Percentiles rank a stretch among this genome's conserved stretches.
Evolutionary conservation across 1,140 invertebrate genomes (phyloP).

Genomic region (Diorhabda elongata): DNA sequence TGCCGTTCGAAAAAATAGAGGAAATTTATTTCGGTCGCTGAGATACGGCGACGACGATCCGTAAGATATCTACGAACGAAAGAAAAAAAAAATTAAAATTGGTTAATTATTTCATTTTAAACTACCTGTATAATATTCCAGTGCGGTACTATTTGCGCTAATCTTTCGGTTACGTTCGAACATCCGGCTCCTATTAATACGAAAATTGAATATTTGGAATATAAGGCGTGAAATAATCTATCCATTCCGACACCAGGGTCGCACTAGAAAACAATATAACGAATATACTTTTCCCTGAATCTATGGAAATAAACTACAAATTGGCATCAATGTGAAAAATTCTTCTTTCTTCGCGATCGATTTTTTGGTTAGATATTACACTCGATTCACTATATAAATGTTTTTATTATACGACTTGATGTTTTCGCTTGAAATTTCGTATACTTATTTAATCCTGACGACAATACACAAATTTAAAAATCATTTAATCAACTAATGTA

Average conservation of each 20-base stretch:
- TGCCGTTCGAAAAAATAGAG: slow-evolving; percentile 82
- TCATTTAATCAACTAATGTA: too few relatives aligned
- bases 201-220: slow-evolving; percentile 63
- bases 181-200: slow-evolving; percentile 83
- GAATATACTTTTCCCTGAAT: too few relatives aligned
- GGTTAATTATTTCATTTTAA: neutral
- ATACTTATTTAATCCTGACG: too few relatives aligned
- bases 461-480: too few relatives aligned
- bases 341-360: too few relatives aligned
- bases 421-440: too few relatives aligned
- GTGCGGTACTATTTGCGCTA: slow-evolving; percentile 85
- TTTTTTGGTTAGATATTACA: too few relatives aligned
- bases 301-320: too few relatives aligned
- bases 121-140: slow-evolving; percentile 86
- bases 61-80: slow-evolving; percentile 67
- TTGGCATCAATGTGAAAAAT: too few relatives aligned
- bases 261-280: slow-evolving; percentile 61
- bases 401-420: too few relatives aligned
- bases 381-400: too few relatives aligned
- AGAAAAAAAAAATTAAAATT: neutral
- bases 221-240: slow-evolving; percentile 87
- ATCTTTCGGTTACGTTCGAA: slow-evolving; percentile 82
- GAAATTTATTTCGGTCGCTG: slow-evolving; percentile 79
- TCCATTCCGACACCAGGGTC: slow-evolving; percentile 85
- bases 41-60: slow-evolving; percentile 80